Conservation (phyloP, 2,113 vertebrate species). For the Eurypyga helias region DNA sequence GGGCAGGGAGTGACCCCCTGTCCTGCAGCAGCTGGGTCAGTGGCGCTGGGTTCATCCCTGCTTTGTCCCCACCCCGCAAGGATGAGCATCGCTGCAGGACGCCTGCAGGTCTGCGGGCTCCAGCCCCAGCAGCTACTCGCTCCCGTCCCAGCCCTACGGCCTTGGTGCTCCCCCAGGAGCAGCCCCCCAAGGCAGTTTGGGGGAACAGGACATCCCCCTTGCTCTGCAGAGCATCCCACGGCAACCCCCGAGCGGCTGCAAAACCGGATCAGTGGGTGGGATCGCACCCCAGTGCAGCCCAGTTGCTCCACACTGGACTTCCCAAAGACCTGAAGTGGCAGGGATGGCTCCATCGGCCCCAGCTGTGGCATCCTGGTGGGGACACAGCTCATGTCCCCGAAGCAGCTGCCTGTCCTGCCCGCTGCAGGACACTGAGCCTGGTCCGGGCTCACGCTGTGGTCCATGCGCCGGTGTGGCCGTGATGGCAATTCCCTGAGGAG, state of each 20-base stretch:
- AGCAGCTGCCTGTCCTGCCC: background rate
- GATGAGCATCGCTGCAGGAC: background rate
- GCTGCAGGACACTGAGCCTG: rapidly evolving
- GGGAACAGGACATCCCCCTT: background rate
- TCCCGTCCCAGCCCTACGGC: rapidly evolving
- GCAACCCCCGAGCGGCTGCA: background rate
- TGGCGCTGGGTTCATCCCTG: background rate
- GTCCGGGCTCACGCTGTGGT: background rate
- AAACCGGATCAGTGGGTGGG: rapidly evolving
- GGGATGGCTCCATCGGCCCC: background rate
- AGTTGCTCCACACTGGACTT: background rate
- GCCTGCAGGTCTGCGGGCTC: background rate
- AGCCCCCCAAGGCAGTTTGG: background rate
- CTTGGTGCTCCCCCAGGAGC: background rate
- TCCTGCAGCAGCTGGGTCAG: background rate
- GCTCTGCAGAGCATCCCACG: background rate
- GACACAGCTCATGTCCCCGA: background rate
- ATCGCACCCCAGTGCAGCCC: background rate
- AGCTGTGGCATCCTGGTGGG: background rate
- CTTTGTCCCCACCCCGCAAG: rapidly evolving
- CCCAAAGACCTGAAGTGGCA: background rate
- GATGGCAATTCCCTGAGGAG: background rate
- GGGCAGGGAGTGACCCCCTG: background rate
- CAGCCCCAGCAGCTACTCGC: background rate
- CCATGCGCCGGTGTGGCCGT: background rate